Evolutionary conservation across 2,888 invertebrate genomes (phyloP), one percentile per base, ranked within the genome.

Genomic region (Sesamia inferens): DNA sequence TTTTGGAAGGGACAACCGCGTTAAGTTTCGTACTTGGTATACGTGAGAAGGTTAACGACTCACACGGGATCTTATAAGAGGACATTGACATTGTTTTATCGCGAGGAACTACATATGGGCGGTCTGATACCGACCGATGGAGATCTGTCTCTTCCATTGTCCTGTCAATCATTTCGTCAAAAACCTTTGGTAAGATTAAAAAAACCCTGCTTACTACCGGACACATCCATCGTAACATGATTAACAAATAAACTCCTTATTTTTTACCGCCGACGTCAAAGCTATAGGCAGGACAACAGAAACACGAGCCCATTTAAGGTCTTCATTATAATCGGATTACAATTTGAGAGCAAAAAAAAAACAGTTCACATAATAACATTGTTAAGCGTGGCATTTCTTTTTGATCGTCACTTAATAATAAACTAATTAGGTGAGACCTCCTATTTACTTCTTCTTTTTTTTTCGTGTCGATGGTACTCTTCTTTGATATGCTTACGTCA

Each of bases 111-210:
- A 82, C 78, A 74, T 76, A 83, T 86, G 84, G 88, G 90, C 89
- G 90, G 90, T 84, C 70, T 78, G 85, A 86, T 87, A 66, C 77
- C 74, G 81, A 76, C 84, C 80, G 78, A 87, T 88, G 78, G 76
- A 84, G 76, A 88, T 87, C 88, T 83, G 85, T 89, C 89, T 87
- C 74, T 76, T 74, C 81, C 83, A 94, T 94, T 94, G 94, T 94
- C 71, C 84, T 90, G 92, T 91, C 92, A 92, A 88, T 92, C 92
- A 92, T 79, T 73, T 77, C 74, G 67, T 87, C 88, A 85, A 85
- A 83, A 84, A 79, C 74, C 68, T 79, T 76, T 74, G 65, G 72
- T 68, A 79, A 69, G 68, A 76, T 78, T 80, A 73, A 62, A 77
- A 74, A 70, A 72, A 39, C 54, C 57, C 44, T 57, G 54, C 48